These are phyloP conservation scores for Cuniculus paca DNA, from an alignment of 2,797 vertebrate genomes.

Conservation along the genomic window DNA sequence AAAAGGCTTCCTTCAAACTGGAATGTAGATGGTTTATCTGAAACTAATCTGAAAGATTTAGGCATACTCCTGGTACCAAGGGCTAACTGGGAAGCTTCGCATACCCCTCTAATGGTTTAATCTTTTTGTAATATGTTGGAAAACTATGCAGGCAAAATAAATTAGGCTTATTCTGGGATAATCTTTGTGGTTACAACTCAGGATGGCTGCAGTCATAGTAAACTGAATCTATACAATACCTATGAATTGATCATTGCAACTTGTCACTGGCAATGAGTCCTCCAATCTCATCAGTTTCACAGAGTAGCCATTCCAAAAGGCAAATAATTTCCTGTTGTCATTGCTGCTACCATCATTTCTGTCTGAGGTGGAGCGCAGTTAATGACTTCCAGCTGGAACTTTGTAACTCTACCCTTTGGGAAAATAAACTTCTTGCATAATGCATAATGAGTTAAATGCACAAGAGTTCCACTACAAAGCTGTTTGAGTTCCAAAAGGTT, in stretches of 20 bases:
- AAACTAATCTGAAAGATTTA: background rate
- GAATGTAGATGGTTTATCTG: background rate
- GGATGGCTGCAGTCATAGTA: background rate
- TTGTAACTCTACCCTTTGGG: background rate
- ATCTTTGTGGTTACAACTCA: background rate
- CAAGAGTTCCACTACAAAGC: background rate
- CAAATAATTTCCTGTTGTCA: background rate
- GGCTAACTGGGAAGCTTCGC: background rate
- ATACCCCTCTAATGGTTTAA: background rate
- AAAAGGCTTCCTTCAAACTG: background rate
- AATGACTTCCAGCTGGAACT: background rate
- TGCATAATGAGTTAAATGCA: background rate
- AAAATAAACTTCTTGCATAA: background rate
- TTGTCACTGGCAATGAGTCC: background rate
- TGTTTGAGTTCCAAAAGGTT: background rate
- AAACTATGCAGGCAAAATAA: background rate
- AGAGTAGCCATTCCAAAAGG: background rate
- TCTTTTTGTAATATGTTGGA: background rate
- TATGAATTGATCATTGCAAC: background rate
- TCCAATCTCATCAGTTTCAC: background rate
- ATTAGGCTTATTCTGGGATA: background rate
- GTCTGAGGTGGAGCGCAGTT: background rate
- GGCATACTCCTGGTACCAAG: background rate
- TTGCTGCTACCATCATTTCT: background rate
- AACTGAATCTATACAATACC: background rate